phyloP scores from a whole-genome alignment of 2,888 invertebrate genomes.

The Apamea epomidion region DNA sequence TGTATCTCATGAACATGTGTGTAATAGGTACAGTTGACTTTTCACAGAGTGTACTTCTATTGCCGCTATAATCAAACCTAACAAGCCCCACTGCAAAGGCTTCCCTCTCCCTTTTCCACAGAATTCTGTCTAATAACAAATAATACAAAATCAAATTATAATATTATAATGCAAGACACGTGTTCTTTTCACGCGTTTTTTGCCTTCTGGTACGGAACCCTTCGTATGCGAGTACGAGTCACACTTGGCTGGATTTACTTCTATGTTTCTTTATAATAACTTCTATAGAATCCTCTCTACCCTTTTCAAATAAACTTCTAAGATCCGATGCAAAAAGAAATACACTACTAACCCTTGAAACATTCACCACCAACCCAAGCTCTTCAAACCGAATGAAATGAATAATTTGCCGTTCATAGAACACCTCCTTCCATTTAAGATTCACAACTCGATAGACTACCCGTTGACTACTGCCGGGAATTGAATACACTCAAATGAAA shows the following conservation, averaged over 20 bases:
- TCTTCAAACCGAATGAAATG: constrained; percentile 30
- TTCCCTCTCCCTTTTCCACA: no score
- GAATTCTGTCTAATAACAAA: no score
- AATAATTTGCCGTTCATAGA: constrained; percentile 48
- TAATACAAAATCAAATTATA: no score
- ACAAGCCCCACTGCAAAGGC: no score
- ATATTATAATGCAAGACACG: no score
- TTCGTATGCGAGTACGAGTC: no score
- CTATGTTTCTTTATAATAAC: neutral
- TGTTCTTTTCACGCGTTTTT: no score
- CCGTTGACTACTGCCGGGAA: constrained; percentile 43
- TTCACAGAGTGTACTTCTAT: no score
- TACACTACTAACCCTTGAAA: constrained; percentile 9
- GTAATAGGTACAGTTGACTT: no score
- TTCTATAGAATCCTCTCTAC: neutral
- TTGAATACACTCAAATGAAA: constrained; percentile 64
- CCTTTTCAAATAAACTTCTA: neutral
- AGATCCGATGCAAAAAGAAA: constrained; percentile 8
- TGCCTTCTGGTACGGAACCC: no score
- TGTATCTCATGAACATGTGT: no score
- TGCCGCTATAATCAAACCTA: no score
- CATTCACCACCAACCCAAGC: constrained; percentile 18
- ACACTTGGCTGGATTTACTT: neutral
- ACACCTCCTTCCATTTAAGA: constrained; percentile 50
- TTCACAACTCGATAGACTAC: constrained; percentile 55